Conservation (phyloP, 1,140 invertebrate genomes). For the Pomacea maculata region DNA sequence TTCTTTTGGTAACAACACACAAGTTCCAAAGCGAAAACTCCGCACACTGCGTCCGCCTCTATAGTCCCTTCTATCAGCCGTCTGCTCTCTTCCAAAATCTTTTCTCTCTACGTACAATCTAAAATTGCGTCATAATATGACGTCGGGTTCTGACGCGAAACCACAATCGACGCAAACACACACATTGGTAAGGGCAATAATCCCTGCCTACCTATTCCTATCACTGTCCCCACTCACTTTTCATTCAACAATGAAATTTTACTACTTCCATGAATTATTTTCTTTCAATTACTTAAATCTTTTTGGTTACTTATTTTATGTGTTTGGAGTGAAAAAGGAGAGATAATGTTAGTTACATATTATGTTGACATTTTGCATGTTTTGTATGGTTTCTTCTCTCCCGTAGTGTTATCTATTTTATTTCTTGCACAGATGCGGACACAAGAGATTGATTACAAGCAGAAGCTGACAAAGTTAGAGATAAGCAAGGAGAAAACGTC, state of each 20-base stretch:
- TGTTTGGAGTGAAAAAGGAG: neutral
- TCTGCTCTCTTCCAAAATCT: too few relatives aligned
- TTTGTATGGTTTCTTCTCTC: neutral
- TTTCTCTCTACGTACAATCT: too few relatives aligned
- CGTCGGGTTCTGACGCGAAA: too few relatives aligned
- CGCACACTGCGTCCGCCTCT: too few relatives aligned
- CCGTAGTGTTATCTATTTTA: neutral
- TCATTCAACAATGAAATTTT: neutral
- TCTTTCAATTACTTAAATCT: too few relatives aligned
- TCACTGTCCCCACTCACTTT: neutral
- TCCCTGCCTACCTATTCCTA: neutral
- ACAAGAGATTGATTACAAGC: constrained; percentile 39
- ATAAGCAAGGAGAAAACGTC: constrained; percentile 36
- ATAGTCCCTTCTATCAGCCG: too few relatives aligned
- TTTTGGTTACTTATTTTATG: neutral
- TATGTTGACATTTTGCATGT: neutral
- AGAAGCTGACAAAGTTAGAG: constrained; percentile 37
- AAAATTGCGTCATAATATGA: too few relatives aligned
- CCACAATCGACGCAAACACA: too few relatives aligned
- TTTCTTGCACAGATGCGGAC: constrained; percentile 28
- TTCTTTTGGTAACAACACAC: too few relatives aligned
- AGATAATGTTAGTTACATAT: neutral
- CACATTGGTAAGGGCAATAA: too few relatives aligned
- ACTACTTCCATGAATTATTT: too few relatives aligned
- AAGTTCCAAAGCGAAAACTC: too few relatives aligned